A percentile compares a stretch with the other conserved stretches of the same genome.
Conservation (phyloP, 2,888 invertebrate genomes). For the Cataglyphis rosenhaueri region DNA sequence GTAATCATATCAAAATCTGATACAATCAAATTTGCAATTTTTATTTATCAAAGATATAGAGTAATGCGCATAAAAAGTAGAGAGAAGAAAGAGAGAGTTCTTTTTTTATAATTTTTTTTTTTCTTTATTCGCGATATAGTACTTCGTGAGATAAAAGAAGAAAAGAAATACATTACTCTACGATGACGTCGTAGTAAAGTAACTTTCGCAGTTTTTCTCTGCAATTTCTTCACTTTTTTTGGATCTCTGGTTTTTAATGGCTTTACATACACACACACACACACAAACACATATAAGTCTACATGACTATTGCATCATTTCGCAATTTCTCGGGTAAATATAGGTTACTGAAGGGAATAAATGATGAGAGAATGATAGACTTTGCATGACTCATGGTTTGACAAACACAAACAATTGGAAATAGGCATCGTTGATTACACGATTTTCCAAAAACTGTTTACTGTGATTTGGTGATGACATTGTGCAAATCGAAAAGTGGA, state of each 20-base stretch:
- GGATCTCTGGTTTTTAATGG: neutral
- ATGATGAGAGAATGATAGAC: conserved; percentile 9
- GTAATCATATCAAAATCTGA: neutral
- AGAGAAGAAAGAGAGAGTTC: neutral
- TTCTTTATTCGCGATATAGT: neutral
- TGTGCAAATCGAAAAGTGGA: neutral
- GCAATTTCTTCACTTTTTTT: conserved; percentile 6
- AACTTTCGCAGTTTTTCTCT: neutral
- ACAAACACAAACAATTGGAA: neutral
- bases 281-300: neutral
- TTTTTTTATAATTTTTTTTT: neutral
- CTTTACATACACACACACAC: neutral
- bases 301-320: conserved; percentile 14
- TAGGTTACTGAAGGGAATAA: neutral
- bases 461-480: neutral
- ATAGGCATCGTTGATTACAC: conserved; percentile 1
- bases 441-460: neutral
- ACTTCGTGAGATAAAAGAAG: neutral
- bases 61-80: neutral
- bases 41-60: neutral
- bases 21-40: conserved; percentile 14
- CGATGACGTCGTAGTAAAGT: neutral
- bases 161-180: neutral
- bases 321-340: conserved; percentile 11
- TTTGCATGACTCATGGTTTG: conserved; percentile 25